Base-by-base conservation (phyloP, 1,140 invertebrate genomes). In the Linepithema humile region DNA sequence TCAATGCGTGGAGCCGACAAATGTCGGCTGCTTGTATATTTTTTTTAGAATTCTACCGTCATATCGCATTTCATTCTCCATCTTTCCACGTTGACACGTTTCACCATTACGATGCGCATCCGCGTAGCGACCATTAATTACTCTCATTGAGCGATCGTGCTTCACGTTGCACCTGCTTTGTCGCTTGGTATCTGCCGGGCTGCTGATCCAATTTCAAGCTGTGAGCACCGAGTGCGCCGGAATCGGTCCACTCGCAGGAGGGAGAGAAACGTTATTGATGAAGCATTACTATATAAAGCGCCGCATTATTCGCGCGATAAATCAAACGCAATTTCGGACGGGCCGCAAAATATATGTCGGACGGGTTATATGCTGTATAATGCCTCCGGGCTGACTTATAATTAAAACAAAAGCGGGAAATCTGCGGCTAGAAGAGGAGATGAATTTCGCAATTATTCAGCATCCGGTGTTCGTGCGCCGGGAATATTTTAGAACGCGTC, bases 71-170 rank as follows among this genome's bases (percentile, higher is more conserved):
- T 55, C 35, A 6, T 82, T 72, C 50, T 6, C 9, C 48, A 1
- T 23, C 50, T 1, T 9, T 23, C 55, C 6, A 2, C n/a, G 17
- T 20, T 32, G n/a, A 35, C 38, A 20, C 29, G 29, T 78, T 57
- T 82, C 78, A 74, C 60, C 83, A 60, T 70, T 23, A 72, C 77
- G 86, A 87, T 70, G 85, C 85, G 88, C 78, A 80, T 85, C 84
- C 84, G 73, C 60, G 75, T 64, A 26, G 29, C 59, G 82, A 83
- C 83, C 88, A 91, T 92, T 92, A 92, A 92, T 92, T 92, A 92
- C 88, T 89, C 82, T 82, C 86, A 90, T 90, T 88, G 84, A 91
- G 82, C 87, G 86, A 89, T 88, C 85, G 80, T 67, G 82, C 64
- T 75, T 59, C 82, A 87, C 73, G 89, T 88, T 86, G 80, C 83